Evolutionary conservation across 2,113 vertebrate species (phyloP).

Genomic region (Malurus elegans): DNA sequence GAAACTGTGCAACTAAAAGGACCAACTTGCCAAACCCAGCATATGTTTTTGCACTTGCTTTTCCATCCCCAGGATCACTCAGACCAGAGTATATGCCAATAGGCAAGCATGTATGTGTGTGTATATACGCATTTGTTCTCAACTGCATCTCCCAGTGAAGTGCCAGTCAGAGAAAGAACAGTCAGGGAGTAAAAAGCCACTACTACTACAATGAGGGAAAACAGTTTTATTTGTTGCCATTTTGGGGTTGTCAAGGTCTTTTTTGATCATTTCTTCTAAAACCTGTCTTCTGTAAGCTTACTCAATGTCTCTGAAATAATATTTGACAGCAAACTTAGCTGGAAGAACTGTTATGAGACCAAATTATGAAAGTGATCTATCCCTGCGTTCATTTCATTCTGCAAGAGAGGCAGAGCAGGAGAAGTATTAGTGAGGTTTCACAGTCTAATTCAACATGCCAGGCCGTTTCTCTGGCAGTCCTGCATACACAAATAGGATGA

Average conservation of each 20-base stretch:
- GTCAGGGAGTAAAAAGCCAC: background rate
- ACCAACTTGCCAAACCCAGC: conserved; percentile 21
- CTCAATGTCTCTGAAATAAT: background rate
- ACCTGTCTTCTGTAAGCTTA: background rate
- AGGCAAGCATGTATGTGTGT: background rate
- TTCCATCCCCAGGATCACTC: background rate
- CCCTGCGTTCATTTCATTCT: background rate
- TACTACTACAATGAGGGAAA: background rate
- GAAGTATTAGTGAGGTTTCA: background rate
- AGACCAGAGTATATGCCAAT: background rate
- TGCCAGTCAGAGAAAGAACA: background rate
- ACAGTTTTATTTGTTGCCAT: background rate
- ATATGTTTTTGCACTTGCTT: conserved; percentile 23
- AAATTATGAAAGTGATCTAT: background rate
- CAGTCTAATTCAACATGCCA: background rate
- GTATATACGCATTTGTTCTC: background rate
- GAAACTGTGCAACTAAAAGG: background rate
- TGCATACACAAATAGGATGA: background rate
- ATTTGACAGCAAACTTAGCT: background rate
- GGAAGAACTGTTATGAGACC: background rate
- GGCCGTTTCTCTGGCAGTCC: background rate
- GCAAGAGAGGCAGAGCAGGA: background rate
- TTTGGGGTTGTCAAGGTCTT: background rate
- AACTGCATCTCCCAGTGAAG: background rate
- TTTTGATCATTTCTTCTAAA: background rate